phyloP scores from a whole-genome alignment of 1,140 invertebrate genomes.

The Monochamus saltuarius region DNA sequence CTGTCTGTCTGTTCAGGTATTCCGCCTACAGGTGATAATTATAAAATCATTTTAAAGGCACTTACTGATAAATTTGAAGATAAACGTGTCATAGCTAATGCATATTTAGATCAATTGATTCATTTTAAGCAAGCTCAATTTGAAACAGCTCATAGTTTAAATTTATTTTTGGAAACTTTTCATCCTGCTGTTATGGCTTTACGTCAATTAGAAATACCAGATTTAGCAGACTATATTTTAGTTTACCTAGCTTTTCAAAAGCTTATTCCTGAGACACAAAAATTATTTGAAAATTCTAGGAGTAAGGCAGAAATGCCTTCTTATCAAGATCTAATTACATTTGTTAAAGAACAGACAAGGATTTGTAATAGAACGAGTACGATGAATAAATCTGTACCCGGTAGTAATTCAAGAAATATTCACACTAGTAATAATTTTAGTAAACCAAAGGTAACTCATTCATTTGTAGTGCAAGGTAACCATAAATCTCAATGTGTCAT shows the following conservation, averaged over 20 bases:
- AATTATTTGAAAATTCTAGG: slow-evolving; percentile 9
- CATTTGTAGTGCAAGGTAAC: too few species aligned
- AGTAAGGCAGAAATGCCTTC: not conserved
- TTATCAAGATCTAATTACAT: slow-evolving; percentile 9
- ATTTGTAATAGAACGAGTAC: not conserved
- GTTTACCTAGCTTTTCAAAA: not conserved
- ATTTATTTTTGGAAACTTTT: slow-evolving; percentile 13
- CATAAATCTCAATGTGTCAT: too few species aligned
- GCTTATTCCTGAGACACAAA: not conserved
- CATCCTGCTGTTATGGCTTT: slow-evolving; percentile 4
- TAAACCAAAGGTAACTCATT: too few species aligned
- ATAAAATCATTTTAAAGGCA: slow-evolving; percentile 1
- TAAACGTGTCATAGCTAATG: slow-evolving; percentile 2
- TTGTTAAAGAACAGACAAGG: slow-evolving; percentile 3
- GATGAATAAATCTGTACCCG: too few species aligned
- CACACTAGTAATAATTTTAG: too few species aligned
- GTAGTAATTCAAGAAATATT: too few species aligned
- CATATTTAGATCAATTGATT: not conserved
- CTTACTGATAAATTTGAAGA: slow-evolving; percentile 1
- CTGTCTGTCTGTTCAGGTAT: slow-evolving; percentile 2
- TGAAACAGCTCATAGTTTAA: not conserved
- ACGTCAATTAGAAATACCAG: not conserved
- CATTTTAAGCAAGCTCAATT: not conserved
- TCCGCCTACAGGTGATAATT: slow-evolving; percentile 8
- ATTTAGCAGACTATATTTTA: slow-evolving; percentile 8